These are phyloP conservation scores for Pristionchus exspectatus DNA, from an alignment of 2,888 invertebrate genomes.

Conservation along the genomic window DNA sequence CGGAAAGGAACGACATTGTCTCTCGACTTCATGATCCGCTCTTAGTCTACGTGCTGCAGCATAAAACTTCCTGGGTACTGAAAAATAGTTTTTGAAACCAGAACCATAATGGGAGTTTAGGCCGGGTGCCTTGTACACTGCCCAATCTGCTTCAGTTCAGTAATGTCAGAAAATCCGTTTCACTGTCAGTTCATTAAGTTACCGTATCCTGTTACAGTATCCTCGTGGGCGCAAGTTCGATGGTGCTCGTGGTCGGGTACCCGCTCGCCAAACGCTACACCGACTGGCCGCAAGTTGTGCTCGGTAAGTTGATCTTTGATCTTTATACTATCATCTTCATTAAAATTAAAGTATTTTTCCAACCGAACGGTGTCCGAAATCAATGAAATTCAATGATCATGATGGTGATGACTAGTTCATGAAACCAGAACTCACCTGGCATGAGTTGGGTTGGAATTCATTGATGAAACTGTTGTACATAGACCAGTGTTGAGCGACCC, in stretches of 20 bases:
- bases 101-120: too few species aligned
- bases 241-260: slow-evolving; percentile 89
- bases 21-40: background rate
- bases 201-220: slow-evolving; percentile 79
- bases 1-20: background rate
- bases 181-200: background rate
- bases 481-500: too few species aligned
- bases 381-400: background rate
- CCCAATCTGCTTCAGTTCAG: too few species aligned
- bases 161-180: too few species aligned
- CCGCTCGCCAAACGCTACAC: slow-evolving; percentile 95
- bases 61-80: background rate
- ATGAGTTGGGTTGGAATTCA: background rate
- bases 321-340: background rate
- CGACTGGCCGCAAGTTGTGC: slow-evolving; percentile 94
- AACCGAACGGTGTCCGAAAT: background rate
- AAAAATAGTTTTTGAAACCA: too few species aligned
- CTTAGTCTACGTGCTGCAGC: background rate
- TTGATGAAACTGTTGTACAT: too few species aligned
- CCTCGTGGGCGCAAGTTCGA: slow-evolving; percentile 81
- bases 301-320: slow-evolving; percentile 79
- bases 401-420: background rate
- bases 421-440: too few species aligned
- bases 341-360: background rate
- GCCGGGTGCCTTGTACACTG: too few species aligned